Base-by-base conservation (phyloP, 1,140 invertebrate genomes). In the Drosophila mauritiana region DNA sequence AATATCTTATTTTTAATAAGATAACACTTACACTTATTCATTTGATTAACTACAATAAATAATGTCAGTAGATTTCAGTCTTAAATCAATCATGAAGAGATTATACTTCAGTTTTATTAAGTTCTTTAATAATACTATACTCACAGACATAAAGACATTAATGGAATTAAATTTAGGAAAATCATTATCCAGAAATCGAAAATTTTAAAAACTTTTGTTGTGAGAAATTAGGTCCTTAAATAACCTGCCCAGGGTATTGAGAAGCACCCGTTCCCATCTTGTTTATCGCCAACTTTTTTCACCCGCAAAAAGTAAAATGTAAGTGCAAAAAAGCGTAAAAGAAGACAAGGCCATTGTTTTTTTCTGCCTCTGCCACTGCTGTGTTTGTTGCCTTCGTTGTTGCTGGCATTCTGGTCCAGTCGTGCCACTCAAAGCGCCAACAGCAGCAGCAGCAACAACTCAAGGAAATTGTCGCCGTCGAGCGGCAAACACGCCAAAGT, bases 281-380 rank as follows among this genome's bases (percentile, higher is more conserved):
- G 55, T 58, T 73, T 78, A 56, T 67, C 52, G 43, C 51, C 63
- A 78, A 80, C 62, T 69, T 76, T 77, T 57, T 64, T 40, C 42
- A 64, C 58, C 68, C 63, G 53, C 64, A 86, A 72, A 74, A 88
- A 89, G 78, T 78, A 65, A 78, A 69, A 80, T 57, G 72, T 69
- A 84, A 73, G 40, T 61, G 61, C 59, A 64, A 85, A 76, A 75
- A 86, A 62, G 49, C 68, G 58, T 53, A 73, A 86, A 89, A 39
- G 45, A 81, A 85, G 70, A 63, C 85, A 89, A 89, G 85, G 85
- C 85, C 84, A 69, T 78, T 73, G 75, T 84, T 89, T 81, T 81
- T 59, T 67, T 39, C 37, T 40, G 68, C n/a, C 4, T 17, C 27
- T 65, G 25, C 13, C 22, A 11, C 13, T 31, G 61, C 11, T 45